Conservation (phyloP, 2,113 vertebrate genomes). For the Hemicordylus capensis region DNA sequence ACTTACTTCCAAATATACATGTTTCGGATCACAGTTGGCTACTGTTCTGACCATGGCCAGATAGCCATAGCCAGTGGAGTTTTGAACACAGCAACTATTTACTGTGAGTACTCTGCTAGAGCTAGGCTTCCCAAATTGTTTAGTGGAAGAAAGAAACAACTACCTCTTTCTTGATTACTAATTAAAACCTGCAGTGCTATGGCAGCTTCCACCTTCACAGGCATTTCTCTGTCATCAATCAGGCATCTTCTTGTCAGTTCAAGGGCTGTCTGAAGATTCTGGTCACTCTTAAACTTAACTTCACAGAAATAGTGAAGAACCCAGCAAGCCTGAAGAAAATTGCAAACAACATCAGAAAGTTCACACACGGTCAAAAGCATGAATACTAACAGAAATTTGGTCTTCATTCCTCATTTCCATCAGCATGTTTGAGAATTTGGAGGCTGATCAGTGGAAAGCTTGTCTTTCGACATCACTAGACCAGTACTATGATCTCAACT, state of each 20-base stretch:
- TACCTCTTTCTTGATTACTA: constrained; percentile 99
- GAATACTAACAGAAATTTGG: background rate
- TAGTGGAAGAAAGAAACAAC: background rate
- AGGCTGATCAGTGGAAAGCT: constrained; percentile 76
- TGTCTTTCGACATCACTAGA: constrained; percentile 73
- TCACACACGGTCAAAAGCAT: background rate
- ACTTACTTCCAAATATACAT: background rate
- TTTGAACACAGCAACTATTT: background rate
- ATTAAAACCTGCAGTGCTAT: constrained; percentile 98
- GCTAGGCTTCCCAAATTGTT: background rate
- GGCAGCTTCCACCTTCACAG: constrained; percentile 97
- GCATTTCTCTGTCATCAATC: constrained; percentile 98
- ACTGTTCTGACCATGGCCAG: background rate
- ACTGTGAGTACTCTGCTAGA: background rate
- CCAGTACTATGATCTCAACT: constrained; percentile 84
- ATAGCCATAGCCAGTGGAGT: background rate
- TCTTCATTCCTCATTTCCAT: background rate
- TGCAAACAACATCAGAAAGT: constrained; percentile 2
- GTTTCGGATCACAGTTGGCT: background rate
- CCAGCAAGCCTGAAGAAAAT: constrained; percentile 90
- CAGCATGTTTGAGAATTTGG: constrained; percentile 74
- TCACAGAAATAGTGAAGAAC: constrained; percentile 99
- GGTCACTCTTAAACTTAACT: constrained; percentile 98
- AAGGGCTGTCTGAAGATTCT: constrained; percentile 95
- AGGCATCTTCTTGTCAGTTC: constrained; percentile 93